These are phyloP conservation scores for Ibycter americanus DNA, from an alignment of 2,797 vertebrate species.

Conservation along the genomic window DNA sequence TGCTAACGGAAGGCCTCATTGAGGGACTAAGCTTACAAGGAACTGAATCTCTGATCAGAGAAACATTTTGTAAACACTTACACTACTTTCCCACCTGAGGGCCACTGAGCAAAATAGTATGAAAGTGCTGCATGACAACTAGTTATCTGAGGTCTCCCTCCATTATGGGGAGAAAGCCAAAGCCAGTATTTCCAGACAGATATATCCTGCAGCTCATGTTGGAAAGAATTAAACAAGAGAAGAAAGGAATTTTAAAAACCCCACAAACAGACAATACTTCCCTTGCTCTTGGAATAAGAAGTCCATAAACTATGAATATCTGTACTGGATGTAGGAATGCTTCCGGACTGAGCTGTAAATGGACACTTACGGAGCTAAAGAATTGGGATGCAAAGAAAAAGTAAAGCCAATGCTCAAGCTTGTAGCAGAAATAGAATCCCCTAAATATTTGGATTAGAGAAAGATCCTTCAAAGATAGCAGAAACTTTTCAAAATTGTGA, in stretches of 20 bases:
- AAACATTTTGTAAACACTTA: neutral
- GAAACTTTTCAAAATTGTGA: constrained; percentile 5
- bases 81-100: neutral
- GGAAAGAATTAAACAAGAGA: neutral
- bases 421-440: neutral
- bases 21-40: neutral
- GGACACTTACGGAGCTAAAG: neutral
- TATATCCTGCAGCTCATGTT: neutral
- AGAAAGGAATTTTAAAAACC: neutral
- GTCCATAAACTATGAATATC: neutral
- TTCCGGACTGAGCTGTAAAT: neutral
- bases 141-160: neutral
- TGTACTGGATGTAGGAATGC: neutral
- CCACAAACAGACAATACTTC: neutral
- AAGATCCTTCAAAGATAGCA: neutral
- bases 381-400: neutral
- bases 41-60: neutral
- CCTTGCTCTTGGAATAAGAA: neutral
- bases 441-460: neutral
- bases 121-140: neutral
- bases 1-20: neutral
- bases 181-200: neutral
- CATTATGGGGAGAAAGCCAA: neutral
- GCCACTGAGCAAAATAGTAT: neutral
- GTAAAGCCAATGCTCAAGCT: neutral